Conservation (phyloP, 1,140 invertebrate genomes). For the Drosophila leontia region DNA sequence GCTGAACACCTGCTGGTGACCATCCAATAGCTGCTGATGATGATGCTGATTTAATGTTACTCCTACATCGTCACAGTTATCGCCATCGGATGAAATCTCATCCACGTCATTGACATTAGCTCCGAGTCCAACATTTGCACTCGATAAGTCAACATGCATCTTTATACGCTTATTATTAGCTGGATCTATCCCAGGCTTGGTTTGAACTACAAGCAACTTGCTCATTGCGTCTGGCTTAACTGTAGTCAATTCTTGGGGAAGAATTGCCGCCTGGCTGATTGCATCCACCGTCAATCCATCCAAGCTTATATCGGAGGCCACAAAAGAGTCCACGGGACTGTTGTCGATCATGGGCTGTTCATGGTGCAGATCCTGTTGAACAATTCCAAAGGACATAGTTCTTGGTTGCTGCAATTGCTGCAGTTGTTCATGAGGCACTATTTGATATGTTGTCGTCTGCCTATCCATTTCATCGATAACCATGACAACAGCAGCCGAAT, state of each 20-base stretch:
- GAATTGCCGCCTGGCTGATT: slow-evolving; percentile 25
- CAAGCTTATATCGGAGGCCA: slow-evolving; percentile 64
- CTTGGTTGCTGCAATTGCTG: slow-evolving; percentile 64
- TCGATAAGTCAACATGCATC: slow-evolving; percentile 48
- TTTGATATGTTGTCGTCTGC: slow-evolving; percentile 67
- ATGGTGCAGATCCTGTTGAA: slow-evolving; percentile 51
- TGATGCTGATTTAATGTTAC: slow-evolving; percentile 76
- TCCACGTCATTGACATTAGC: slow-evolving; percentile 40
- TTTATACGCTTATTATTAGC: slow-evolving; percentile 9
- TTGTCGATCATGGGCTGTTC: slow-evolving; percentile 24
- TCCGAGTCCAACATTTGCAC: slow-evolving; percentile 32
- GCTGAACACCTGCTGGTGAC: slow-evolving; percentile 51
- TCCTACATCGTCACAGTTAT: slow-evolving; percentile 60
- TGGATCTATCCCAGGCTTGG: slow-evolving; percentile 7
- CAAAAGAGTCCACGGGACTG: slow-evolving; percentile 69
- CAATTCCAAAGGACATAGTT: slow-evolving; percentile 41
- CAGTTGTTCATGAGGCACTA: slow-evolving; percentile 73
- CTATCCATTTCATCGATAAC: slow-evolving; percentile 85
- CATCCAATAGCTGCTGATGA: slow-evolving; percentile 63
- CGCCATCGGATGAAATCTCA: slow-evolving; percentile 66
- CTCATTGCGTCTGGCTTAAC: slow-evolving; percentile 63
- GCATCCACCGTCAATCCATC: slow-evolving; percentile 60
- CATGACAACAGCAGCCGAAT: slow-evolving; percentile 85
- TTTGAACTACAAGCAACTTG: slow-evolving; percentile 63
- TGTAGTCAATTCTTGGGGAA: slow-evolving; percentile 53